Conservation (phyloP, 2,888 invertebrate species). For the Athripsodes cinereus region DNA sequence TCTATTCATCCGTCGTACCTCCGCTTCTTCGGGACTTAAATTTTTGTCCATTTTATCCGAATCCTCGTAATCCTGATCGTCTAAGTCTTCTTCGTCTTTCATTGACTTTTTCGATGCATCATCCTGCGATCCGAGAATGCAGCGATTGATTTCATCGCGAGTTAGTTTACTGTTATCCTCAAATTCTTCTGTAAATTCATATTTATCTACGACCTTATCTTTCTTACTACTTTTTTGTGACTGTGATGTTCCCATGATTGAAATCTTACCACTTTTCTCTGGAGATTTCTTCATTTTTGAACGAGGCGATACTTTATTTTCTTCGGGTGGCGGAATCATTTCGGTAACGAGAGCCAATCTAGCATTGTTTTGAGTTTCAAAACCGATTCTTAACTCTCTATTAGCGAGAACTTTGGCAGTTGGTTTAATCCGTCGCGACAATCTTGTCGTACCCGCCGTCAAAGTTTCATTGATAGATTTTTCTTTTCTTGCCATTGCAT, state of each 20-base stretch:
- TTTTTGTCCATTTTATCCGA: background rate
- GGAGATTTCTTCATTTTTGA: constrained; percentile 31
- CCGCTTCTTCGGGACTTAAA: constrained; percentile 38
- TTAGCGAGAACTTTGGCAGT: constrained; percentile 63
- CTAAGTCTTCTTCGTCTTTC: background rate
- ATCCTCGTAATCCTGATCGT: background rate
- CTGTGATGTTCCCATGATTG: constrained; percentile 14
- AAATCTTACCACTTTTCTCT: constrained; percentile 29
- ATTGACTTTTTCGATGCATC: background rate
- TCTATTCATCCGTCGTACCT: constrained; percentile 41
- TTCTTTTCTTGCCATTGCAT: constrained; percentile 67
- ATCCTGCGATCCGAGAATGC: constrained; percentile 12
- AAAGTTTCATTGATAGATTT: constrained; percentile 56
- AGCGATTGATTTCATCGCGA: constrained; percentile 20
- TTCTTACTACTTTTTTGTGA: constrained; percentile 11
- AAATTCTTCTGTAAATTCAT: constrained; percentile 24
- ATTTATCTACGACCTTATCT: constrained; percentile 8
- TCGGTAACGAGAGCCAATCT: constrained; percentile 43
- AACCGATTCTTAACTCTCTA: constrained; percentile 53
- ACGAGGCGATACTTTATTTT: constrained; percentile 17
- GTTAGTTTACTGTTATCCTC: constrained; percentile 15
- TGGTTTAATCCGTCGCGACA: constrained; percentile 55
- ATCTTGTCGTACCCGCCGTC: constrained; percentile 27
- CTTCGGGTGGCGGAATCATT: constrained; percentile 9
- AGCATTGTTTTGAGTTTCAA: constrained; percentile 52